phyloP scores from a whole-genome alignment of 1,140 invertebrate species.

The Orussus abietinus region DNA sequence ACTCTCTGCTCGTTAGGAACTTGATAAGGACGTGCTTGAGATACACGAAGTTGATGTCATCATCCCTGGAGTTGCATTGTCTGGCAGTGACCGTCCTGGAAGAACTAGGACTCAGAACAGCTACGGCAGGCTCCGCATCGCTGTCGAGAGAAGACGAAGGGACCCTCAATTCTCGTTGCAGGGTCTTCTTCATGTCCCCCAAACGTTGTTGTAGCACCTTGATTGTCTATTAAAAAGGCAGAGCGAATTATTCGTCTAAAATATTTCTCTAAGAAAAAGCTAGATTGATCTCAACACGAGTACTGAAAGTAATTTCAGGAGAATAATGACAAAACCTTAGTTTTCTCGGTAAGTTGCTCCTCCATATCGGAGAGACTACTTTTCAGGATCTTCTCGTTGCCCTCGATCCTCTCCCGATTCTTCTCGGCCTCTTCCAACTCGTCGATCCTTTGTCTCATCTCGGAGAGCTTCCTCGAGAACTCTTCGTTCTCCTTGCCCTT shows the following conservation, averaged over 20 bases:
- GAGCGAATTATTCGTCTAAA: too few relatives aligned
- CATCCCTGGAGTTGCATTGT: slow-evolving; percentile 48
- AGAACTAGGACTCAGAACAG: slow-evolving; percentile 54
- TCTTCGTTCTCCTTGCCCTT: slow-evolving; percentile 56
- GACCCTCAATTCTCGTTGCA: slow-evolving; percentile 78
- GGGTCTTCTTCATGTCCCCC: slow-evolving; percentile 84
- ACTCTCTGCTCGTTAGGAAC: slow-evolving; percentile 82
- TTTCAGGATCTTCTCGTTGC: slow-evolving; percentile 57
- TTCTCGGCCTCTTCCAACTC: slow-evolving; percentile 51
- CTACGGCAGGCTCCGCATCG: slow-evolving; percentile 37
- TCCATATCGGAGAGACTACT: slow-evolving; percentile 65
- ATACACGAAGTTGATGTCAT: slow-evolving; percentile 82
- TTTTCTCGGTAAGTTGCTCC: slow-evolving; percentile 67
- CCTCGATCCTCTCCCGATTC: slow-evolving; percentile 45
- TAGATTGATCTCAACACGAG: too few relatives aligned
- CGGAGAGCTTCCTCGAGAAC: slow-evolving; percentile 46
- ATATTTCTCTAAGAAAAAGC: too few relatives aligned
- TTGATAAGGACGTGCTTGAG: slow-evolving; percentile 90
- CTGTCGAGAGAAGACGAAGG: slow-evolving; percentile 42
- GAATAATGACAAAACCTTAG: too few relatives aligned
- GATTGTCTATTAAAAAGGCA: slow-evolving; percentile 68
- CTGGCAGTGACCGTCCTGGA: slow-evolving; percentile 55
- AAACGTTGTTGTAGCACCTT: slow-evolving; percentile 83
- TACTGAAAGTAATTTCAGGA: too few relatives aligned
- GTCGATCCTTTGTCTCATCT: slow-evolving; percentile 49